phyloP scores from a whole-genome alignment of 1,140 invertebrate genomes.

The Idris sp. region DNA sequence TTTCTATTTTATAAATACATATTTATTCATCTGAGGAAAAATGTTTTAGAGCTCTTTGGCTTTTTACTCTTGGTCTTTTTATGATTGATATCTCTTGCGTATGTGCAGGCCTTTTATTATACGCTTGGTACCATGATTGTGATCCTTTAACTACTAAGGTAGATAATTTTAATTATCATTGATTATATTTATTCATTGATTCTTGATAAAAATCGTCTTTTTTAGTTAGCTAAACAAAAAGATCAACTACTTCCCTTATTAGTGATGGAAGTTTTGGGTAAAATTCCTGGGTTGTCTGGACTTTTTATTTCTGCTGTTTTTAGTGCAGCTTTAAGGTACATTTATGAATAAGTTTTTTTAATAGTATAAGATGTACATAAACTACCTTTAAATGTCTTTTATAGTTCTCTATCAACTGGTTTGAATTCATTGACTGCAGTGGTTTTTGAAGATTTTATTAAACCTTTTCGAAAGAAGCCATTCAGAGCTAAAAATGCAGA shows the following conservation, averaged over 20 bases:
- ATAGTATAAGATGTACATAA: background rate
- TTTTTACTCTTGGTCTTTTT: conserved; percentile 82
- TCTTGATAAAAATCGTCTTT: conserved; percentile 49
- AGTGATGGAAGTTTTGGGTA: conserved; percentile 88
- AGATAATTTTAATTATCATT: conserved; percentile 1
- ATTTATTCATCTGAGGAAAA: background rate
- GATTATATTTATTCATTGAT: background rate
- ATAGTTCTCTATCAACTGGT: conserved; percentile 93
- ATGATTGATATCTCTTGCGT: conserved; percentile 81
- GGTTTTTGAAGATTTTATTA: conserved; percentile 89
- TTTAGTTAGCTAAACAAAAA: conserved; percentile 84
- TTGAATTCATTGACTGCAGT: conserved; percentile 95
- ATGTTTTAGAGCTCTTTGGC: conserved; percentile 81
- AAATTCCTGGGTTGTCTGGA: conserved; percentile 86
- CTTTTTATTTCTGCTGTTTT: conserved; percentile 93
- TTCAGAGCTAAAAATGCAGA: conserved; percentile 82
- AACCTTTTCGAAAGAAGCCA: conserved; percentile 81
- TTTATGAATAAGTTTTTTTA: background rate
- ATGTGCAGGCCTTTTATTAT: conserved; percentile 90
- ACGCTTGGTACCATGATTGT: conserved; percentile 89
- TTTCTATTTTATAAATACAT: no score
- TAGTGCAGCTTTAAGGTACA: conserved; percentile 88
- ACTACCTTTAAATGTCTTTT: conserved; percentile 1
- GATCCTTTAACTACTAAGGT: conserved; percentile 89
- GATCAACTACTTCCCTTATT: conserved; percentile 87